Evolutionary conservation across 2,888 invertebrate genomes (phyloP).

Genomic region (Julus scandinavius): DNA sequence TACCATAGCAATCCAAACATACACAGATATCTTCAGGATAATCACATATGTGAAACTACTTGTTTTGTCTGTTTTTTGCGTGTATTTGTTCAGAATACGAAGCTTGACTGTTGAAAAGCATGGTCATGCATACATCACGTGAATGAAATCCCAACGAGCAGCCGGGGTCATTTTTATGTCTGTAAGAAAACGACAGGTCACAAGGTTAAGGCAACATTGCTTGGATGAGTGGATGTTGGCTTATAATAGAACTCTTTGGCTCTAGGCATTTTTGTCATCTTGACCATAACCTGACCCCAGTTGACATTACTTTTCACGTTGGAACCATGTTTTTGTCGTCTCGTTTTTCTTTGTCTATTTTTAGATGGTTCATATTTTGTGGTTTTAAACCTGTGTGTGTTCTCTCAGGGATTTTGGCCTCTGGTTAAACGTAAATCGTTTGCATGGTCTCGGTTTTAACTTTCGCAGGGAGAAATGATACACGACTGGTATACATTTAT

Average conservation of each 20-base stretch:
- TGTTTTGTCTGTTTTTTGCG: too few species aligned
- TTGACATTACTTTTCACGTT: background rate
- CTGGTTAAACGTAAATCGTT: background rate
- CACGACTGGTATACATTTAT: background rate
- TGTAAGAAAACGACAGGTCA: background rate
- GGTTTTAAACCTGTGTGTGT: background rate
- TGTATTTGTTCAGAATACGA: background rate
- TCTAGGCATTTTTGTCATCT: background rate
- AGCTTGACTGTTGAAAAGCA: background rate
- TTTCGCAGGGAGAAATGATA: background rate
- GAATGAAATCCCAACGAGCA: background rate
- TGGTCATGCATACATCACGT: slow-evolving; percentile 25
- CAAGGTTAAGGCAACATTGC: background rate
- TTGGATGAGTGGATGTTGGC: background rate
- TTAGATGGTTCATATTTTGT: background rate
- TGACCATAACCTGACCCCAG: background rate
- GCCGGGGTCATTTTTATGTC: background rate
- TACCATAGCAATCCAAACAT: too few species aligned
- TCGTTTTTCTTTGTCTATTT: background rate
- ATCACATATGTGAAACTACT: too few species aligned
- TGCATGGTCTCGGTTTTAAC: background rate
- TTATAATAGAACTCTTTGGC: background rate
- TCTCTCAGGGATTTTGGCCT: background rate
- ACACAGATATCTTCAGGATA: too few species aligned
- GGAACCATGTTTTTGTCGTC: background rate